Conservation (phyloP, 2,797 vertebrate genomes). For the Gallirallus australis region DNA sequence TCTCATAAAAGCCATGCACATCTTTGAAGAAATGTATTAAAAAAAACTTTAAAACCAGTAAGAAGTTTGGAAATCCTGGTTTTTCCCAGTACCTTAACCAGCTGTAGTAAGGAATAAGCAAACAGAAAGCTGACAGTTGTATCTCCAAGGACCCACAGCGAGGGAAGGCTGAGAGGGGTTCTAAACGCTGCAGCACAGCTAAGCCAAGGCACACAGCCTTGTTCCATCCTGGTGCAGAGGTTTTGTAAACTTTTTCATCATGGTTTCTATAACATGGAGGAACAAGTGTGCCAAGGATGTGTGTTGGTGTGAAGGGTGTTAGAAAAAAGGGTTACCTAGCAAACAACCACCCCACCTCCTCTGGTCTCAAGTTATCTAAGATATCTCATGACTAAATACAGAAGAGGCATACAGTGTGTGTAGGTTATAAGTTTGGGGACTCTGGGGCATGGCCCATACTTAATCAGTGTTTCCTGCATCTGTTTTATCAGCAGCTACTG, state of each 20-base stretch:
- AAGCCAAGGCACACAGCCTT: neutral
- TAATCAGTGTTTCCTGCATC: neutral
- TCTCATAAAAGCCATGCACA: neutral
- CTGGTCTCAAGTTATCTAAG: rapidly evolving
- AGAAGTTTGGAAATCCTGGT: neutral
- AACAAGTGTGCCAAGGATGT: neutral
- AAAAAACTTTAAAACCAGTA: neutral
- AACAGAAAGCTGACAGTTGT: neutral
- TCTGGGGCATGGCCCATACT: neutral
- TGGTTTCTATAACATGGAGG: neutral
- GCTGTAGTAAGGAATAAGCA: rapidly evolving
- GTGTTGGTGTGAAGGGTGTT: neutral
- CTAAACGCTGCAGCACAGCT: neutral
- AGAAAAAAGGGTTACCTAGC: neutral
- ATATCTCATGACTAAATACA: neutral
- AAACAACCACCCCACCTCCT: neutral
- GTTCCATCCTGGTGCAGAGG: neutral
- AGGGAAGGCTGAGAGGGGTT: neutral
- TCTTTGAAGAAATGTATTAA: too few species aligned
- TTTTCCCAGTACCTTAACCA: neutral
- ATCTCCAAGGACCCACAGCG: neutral
- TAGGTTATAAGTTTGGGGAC: neutral
- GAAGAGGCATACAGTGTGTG: neutral
- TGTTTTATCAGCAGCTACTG: neutral
- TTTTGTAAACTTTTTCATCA: neutral